Evolutionary conservation across 2,888 invertebrate species (phyloP), one percentile per base, ranked within the genome.

Genomic region (Pachymerium ferrugineum): DNA sequence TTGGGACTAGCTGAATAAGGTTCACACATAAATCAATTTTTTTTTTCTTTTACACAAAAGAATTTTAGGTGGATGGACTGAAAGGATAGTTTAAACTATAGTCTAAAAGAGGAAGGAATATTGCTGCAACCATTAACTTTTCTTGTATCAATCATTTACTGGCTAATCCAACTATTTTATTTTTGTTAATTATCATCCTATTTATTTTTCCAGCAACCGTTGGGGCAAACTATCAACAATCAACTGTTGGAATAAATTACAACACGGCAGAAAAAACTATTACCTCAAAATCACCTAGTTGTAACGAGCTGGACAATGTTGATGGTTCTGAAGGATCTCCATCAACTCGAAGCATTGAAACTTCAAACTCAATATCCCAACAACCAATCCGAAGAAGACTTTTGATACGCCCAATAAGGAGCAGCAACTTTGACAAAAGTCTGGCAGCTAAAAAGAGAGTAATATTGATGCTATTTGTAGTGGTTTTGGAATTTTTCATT

Each of bases 381-480:
- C 28, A 68, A 8, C 68, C 10, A 28, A 68, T 47, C 2, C 29
- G 70, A 33, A 12, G 42, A 72, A 38, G 54, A 3, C 29, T 68
- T 25, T 67, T 68, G n/a, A 38, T 72, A 8, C 67, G 72, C 67
- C 88, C 88, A 1, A 89, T 90, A 74, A 83, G 90, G 19, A 90
- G 90, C 67, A 90, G 89, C 28, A 90, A 91, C 80, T 89, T 89
- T 78, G 90, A 89, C 78, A 90, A 89, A 79, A 91, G 89, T 80
- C 89, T 91, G 70, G 89, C 90, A 78, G 90, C 90, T 0, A 91
- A 90, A 78, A 86, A 89, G 79, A 89, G 89, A 85, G 89, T 89
- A n/a, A 85, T 86, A 77, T 86, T 87, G 80, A 89, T 89, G 89
- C 81, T 89, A 72, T 87, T 88, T 78, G 87, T 87, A 1, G 86